Evolutionary conservation across 2,113 vertebrate species (phyloP), one percentile per base, ranked within the genome.

Genomic region (Platichthys stellatus): DNA sequence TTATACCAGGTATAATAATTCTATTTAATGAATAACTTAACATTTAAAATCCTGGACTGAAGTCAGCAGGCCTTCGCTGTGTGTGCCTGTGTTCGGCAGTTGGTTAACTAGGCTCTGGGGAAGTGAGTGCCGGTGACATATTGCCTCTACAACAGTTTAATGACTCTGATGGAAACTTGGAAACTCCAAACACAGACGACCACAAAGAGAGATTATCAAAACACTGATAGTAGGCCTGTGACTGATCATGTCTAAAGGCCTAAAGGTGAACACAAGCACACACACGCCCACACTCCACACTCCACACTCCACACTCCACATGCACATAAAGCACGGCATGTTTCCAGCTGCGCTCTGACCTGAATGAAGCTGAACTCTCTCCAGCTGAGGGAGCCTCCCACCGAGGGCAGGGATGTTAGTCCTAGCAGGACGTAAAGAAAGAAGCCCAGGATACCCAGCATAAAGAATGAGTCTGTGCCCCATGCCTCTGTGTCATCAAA

Each of bases 301-400:
- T 31, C 61, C 65, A 63, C 21, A 13, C 15, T 1, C 7, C 31
- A 31, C 31, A 31, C 31, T 31, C 61, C 65, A 63, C 21, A 13
- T 28, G 43, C 75, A 71, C 67, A 35, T 38, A 49, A 70, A 74
- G 20, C 24, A 74, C 13, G 20, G 15, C 59, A n/a, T 13, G 49
- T 80, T 80, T 76, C 57, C 61, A 76, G 17, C 53, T 53, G 58
- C 1, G 66, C 61, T 58, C 88, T 90, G 85, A 91, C 87, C 87
- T 91, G 90, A 84, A 92, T 75, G 56, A 92, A 90, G 88, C 94
- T 86, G 90, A 99, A 99, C 93, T 99, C 98, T 90, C 96, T 93
- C 98, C 97, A 98, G 94, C 98, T 98, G 89, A 97, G 94, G 1
- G 17, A 74, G 81, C 96, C 97, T 92, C 96, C 97, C 69, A 98